Evolutionary conservation across 2,888 invertebrate genomes (phyloP), one percentile per base, ranked within the genome.

Genomic region (Dryadula phaetusa): DNA sequence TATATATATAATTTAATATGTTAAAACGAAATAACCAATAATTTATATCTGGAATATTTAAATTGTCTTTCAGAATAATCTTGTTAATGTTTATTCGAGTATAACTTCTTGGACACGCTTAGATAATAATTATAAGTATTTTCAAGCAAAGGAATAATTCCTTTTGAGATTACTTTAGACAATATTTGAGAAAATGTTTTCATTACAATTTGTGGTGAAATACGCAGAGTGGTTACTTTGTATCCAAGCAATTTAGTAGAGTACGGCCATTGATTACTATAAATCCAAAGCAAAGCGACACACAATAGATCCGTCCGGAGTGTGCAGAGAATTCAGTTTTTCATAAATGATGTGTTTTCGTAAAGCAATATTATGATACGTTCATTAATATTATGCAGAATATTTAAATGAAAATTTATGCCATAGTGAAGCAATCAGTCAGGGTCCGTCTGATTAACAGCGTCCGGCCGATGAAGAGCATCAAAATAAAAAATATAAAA

Each of bases 201-300:
- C 44, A 10, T 32, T 32, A 44, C 40, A 62, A 40, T 42, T 54
- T 54, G 46, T 34, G 42, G 54, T 46, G 18, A 56, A 44, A 44
- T 46, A 46, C 44, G 22, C n/a, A 1, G 52, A 14, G 14, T 34
- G 22, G 32, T 52, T 40, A 64, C 42, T 63, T 63, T 54, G 34
- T 54, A 56, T 46, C 22, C 46, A 16, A 64, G 64, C 64, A 64
- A 64, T 64, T 64, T 64, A 64, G 46, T 53, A 64, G 64, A 54
- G 63, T 64, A 54, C 63, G 12, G 37, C 25, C 28, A 44, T 44
- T 42, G 58, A 58, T 58, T 58, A 16, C 58, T 44, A 44, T 44
- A 22, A 58, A 58, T 22, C 44, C 18, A 44, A 42, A 58, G 40
- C n/a, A 18, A 40, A 42, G 12, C 58, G 22, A 40, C 16, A 42